Base-by-base conservation (phyloP, 1,140 invertebrate species). In the Papilio machaon region DNA sequence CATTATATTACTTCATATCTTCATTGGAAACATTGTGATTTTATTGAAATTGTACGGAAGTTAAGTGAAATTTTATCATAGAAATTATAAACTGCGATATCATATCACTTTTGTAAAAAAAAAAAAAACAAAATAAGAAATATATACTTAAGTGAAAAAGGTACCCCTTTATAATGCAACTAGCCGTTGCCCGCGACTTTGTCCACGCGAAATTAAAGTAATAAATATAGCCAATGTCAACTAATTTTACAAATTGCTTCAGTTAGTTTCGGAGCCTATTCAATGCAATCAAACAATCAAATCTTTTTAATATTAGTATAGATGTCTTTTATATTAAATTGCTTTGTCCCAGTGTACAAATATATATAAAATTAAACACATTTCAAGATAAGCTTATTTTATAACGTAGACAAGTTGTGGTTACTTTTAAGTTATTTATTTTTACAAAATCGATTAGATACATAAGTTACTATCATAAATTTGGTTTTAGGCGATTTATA, bases 361-460 rank as follows among this genome's bases (percentile, higher is more conserved):
- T 64, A 64, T 64, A 64, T 64, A 30, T 64, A 64, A 11, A 64
- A 64, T 30, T 30, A 23, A 64, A 64, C 30, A 64, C 11, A 64
- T 64, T 60, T 60, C 58, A 60, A 64, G 30, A 30, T 30, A 64
- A 64, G 60, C 23, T 30, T 35, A 64, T 64, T 64, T 64, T 30
- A 3, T 30, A n/a, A n/a, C 54, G 54, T 58, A 64, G 19, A 13
- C 23, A 13, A 64, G 60, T 64, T 64, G 23, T 64, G 19, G 19
- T 64, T 4, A 30, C 23, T 64, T 64, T 23, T 64, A 64, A 64
- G 60, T 30, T 30, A 64, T 64, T 64, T 64, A 64, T 64, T 64
- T 10, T 64, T 64, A 64, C 9, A 64, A 64, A 30, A 10, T 13
- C 60, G 60, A 64, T 64, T 35, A 64, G 9, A 13, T 30, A 64